Evolutionary conservation across 2,888 invertebrate genomes (phyloP), one percentile per base, ranked within the genome.

Genomic region (Orthosia cruda): DNA sequence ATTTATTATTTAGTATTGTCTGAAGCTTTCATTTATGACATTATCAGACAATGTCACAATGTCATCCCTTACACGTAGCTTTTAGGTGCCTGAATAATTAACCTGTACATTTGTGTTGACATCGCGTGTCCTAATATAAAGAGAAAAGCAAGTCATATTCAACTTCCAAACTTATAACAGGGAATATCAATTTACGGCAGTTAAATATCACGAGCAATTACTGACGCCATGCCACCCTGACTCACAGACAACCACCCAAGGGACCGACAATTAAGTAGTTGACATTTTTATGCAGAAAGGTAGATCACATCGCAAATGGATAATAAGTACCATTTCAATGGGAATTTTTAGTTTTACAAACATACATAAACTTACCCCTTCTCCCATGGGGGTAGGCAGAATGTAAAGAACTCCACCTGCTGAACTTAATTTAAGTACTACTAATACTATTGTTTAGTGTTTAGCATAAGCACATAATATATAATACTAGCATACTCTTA

Each of bases 141-240:
- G 20, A 61, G 47, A 84, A 82, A 66, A 52, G 81, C 88, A 74
- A 87, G 89, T 88, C 87, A 88, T 77, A 70, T 58, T 50, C 68
- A 52, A 71, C 57, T 73, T 78, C 49, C 20, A 83, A 80, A 87
- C 65, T 79, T 77, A 23, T 83, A 69, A 88, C 88, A 86, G 55
- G 80, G 85, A 87, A 88, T 87, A 83, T 88, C 86, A 88, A 88
- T 88, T 88, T 83, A 76, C 64, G 80, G 66, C 75, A 75, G 47
- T 74, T 75, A 74, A 74, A 83, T 81, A 69, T 80, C 71, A 78
- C 67, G 47, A 64, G 58, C 67, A 74, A 77, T 83, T 77, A 78
- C 70, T 64, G 40, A 73, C 70, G 64, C 57, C 9, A 40, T 40
- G 40, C 9, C 40, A 40, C 32, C 32, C 68, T 62, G 40, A 71